These are phyloP conservation scores for Drosophila elegans DNA, from an alignment of 1,140 invertebrate species.

Conservation along the genomic window DNA sequence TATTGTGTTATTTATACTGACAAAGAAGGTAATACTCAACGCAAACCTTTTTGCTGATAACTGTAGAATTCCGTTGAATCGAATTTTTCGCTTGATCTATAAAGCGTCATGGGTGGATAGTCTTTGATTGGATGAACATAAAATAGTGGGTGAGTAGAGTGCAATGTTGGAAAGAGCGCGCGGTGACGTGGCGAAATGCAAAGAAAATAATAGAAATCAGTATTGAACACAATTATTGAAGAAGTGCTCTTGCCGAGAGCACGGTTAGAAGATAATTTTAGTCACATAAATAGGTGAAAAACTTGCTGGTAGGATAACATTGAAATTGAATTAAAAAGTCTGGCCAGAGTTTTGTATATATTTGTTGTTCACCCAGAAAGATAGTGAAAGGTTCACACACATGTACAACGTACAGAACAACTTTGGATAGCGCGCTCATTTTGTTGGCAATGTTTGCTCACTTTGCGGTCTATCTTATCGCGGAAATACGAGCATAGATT, in stretches of 20 bases:
- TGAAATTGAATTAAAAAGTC: slow-evolving; percentile 33
- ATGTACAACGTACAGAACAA: slow-evolving; percentile 2
- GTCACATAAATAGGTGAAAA: slow-evolving; percentile 33
- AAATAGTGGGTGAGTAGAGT: slow-evolving; percentile 20
- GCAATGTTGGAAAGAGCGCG: slow-evolving; percentile 31
- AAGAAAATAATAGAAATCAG: slow-evolving; percentile 54
- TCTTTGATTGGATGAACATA: slow-evolving; percentile 61
- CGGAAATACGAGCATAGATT: slow-evolving; percentile 72
- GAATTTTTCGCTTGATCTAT: slow-evolving; percentile 88
- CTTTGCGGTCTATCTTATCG: slow-evolving; percentile 70
- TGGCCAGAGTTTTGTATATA: slow-evolving; percentile 29
- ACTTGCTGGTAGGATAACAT: slow-evolving; percentile 21
- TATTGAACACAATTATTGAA: slow-evolving; percentile 16
- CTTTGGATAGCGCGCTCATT: slow-evolving; percentile 17
- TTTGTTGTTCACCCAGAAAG: slow-evolving; percentile 18
- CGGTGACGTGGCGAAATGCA: slow-evolving; percentile 47
- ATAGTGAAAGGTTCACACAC: slow-evolving; percentile 15
- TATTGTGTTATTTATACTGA: slow-evolving; percentile 46
- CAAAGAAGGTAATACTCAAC: slow-evolving; percentile 51
- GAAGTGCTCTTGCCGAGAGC: slow-evolving; percentile 20
- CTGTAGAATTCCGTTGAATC: slow-evolving; percentile 86
- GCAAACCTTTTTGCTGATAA: slow-evolving; percentile 84
- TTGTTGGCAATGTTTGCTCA: slow-evolving; percentile 53
- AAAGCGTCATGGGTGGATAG: slow-evolving; percentile 86
- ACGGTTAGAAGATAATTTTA: slow-evolving; percentile 42